These are phyloP conservation scores for Phaethornis superciliosus DNA, from an alignment of 2,113 vertebrate species.

Conservation along the genomic window DNA sequence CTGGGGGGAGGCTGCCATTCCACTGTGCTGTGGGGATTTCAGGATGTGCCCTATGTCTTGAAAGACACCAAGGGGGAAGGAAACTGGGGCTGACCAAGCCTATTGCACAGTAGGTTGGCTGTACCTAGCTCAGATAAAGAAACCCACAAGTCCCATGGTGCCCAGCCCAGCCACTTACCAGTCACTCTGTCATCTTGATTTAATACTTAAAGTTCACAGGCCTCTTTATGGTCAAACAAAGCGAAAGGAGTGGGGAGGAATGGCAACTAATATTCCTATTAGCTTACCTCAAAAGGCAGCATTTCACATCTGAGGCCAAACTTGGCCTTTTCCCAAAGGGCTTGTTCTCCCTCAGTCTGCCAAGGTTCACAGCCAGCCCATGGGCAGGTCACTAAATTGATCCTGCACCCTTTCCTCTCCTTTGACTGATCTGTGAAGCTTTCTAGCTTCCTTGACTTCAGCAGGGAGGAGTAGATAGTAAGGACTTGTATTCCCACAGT, in stretches of 20 bases:
- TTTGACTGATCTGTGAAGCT: background rate
- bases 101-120: background rate
- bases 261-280: background rate
- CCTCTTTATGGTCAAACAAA: background rate
- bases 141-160: background rate
- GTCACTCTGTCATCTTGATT: background rate
- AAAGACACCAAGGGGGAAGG: background rate
- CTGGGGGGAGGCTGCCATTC: background rate
- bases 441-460: background rate
- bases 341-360: background rate
- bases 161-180: background rate
- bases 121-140: background rate
- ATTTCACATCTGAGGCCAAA: background rate
- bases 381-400: background rate
- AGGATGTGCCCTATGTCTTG: background rate
- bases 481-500: background rate
- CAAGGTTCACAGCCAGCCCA: rapidly evolving
- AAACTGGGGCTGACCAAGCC: background rate
- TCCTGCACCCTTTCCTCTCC: background rate
- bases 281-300: background rate
- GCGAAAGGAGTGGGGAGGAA: background rate
- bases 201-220: background rate
- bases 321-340: background rate
- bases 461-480: background rate
- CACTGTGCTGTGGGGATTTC: background rate